Percentiles rank a stretch among this genome's conserved stretches.
phyloP scores from a whole-genome alignment of 2,797 vertebrate species.

The Sebastes diploproa region DNA sequence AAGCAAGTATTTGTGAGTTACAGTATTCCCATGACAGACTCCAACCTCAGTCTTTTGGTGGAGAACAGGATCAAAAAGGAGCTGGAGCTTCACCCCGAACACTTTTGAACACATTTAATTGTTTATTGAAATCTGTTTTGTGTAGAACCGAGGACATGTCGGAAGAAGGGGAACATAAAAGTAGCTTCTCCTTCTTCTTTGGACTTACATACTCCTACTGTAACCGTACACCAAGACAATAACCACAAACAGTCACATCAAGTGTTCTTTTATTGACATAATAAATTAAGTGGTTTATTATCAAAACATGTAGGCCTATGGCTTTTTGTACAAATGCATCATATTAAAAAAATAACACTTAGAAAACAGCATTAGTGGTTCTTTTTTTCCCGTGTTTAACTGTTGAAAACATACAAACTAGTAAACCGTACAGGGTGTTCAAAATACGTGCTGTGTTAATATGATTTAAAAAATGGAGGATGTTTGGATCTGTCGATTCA shows the following conservation, averaged over 20 bases:
- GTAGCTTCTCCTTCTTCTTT: neutral
- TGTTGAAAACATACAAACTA: constrained; percentile 71
- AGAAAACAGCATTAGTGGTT: constrained; percentile 74
- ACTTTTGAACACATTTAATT: constrained; percentile 78
- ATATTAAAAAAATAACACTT: constrained; percentile 81
- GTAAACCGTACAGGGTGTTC: constrained; percentile 52
- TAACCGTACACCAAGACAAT: constrained; percentile 5
- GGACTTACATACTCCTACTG: neutral
- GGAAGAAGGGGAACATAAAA: neutral
- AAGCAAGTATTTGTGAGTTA: constrained; percentile 97
- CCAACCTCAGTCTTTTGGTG: constrained; percentile 86
- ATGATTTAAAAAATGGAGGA: constrained; percentile 41
- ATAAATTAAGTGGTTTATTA: constrained; percentile 84
- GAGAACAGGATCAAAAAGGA: constrained; percentile 96
- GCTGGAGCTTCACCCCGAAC: constrained; percentile 90
- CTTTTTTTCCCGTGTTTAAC: constrained; percentile 53
- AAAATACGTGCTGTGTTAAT: constrained; percentile 51
- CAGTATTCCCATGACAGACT: constrained; percentile 87
- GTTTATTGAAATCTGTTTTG: neutral
- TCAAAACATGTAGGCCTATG: constrained; percentile 81
- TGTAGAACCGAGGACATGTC: neutral
- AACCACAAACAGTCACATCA: constrained; percentile 43
- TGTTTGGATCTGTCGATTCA: constrained; percentile 11
- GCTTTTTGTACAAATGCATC: constrained; percentile 83
- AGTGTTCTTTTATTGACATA: constrained; percentile 81